A percentile compares a stretch with the other conserved stretches of the same genome.
Conservation (phyloP, 2,888 invertebrate species). For the Tinea pellionella region DNA sequence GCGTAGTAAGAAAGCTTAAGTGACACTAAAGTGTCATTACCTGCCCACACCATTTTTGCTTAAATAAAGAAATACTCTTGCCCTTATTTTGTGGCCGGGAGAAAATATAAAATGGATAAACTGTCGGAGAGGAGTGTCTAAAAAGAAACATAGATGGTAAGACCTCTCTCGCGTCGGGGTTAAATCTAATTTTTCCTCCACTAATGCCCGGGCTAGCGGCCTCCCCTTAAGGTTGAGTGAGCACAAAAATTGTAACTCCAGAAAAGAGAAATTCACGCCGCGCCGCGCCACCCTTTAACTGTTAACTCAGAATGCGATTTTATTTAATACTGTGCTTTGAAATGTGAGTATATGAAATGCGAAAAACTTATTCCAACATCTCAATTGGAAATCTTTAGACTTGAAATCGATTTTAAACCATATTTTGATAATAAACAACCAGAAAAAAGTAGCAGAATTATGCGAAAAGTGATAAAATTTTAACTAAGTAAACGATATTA, state of each 20-base stretch:
- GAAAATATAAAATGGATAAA: conserved; percentile 49
- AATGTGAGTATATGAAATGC: not conserved
- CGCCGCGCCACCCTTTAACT: no score
- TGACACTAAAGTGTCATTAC: not conserved
- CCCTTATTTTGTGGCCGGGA: conserved; percentile 27
- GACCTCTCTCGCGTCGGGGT: conserved; percentile 42
- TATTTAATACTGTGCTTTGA: not conserved
- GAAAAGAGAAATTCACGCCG: conserved; percentile 24
- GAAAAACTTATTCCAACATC: not conserved
- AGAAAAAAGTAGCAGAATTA: no score
- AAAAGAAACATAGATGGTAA: conserved; percentile 33
- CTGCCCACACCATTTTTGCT: not conserved
- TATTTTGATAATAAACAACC: no score
- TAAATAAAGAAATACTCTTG: not conserved
- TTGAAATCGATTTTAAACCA: no score
- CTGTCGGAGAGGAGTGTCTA: conserved; percentile 36
- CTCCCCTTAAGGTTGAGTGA: conserved; percentile 45
- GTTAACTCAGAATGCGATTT: not conserved
- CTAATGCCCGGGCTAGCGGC: conserved; percentile 42
- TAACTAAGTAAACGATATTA: no score
- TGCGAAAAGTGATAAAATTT: no score
- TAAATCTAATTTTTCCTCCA: conserved; percentile 61
- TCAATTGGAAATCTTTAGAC: not conserved
- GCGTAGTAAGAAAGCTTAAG: not conserved
- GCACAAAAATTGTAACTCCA: conserved; percentile 52